Conservation (phyloP, 1,140 invertebrate species). For the Zaprionus ornatus region DNA sequence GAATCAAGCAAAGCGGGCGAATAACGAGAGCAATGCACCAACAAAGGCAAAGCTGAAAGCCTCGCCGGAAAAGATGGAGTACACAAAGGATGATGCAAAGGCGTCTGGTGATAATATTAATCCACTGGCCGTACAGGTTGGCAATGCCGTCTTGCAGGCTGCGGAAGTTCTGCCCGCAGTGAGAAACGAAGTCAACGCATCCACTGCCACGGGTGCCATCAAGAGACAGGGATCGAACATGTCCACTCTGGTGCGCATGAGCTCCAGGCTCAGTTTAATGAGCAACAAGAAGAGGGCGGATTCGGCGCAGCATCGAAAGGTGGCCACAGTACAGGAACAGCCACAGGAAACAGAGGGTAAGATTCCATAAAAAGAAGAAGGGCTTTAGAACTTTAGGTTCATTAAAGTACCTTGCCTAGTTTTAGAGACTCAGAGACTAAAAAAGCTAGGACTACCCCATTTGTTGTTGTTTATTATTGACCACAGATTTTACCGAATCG, state of each 20-base stretch:
- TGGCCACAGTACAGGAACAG: constrained; percentile 52
- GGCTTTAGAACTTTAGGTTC: too few species aligned
- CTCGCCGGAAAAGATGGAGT: constrained; percentile 22
- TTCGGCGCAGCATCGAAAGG: constrained; percentile 63
- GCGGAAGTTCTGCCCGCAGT: constrained; percentile 67
- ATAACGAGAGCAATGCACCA: not conserved
- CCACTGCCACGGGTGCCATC: constrained; percentile 31
- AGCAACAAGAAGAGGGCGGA: constrained; percentile 65
- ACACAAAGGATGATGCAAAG: not conserved
- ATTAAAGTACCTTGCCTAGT: too few species aligned
- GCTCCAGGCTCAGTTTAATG: constrained; percentile 61
- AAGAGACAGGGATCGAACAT: constrained; percentile 53
- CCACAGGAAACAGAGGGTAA: constrained; percentile 52
- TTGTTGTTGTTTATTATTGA: too few species aligned
- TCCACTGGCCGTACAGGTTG: constrained; percentile 67
- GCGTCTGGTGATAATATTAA: constrained; percentile 24
- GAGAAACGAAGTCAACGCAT: constrained; percentile 48
- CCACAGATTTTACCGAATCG: too few species aligned
- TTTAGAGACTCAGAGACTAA: too few species aligned
- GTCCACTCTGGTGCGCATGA: constrained; percentile 65
- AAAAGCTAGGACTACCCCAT: too few species aligned
- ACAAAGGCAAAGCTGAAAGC: constrained; percentile 22
- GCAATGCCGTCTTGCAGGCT: constrained; percentile 59
- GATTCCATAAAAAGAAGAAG: not conserved
- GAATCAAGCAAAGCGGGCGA: constrained; percentile 31